phyloP scores from a whole-genome alignment of 2,797 vertebrate genomes.

The Manis crassicaudata region DNA sequence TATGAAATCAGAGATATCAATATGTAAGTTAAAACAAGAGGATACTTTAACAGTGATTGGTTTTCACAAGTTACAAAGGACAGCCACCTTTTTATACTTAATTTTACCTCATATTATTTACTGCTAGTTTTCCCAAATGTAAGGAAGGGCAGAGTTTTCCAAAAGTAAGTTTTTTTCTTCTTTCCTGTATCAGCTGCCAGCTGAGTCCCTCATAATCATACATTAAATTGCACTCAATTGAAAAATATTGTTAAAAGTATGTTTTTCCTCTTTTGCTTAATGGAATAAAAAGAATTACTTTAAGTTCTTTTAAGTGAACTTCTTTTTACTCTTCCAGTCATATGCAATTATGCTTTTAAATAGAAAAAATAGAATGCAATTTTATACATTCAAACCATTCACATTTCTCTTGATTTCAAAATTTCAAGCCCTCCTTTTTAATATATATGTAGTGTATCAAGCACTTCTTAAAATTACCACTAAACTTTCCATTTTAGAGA shows the following conservation, averaged over 20 bases:
- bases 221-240: slow-evolving; percentile 52
- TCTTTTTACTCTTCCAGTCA: slow-evolving; percentile 64
- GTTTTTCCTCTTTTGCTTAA: slow-evolving; percentile 63
- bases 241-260: slow-evolving; percentile 56
- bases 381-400: slow-evolving; percentile 39
- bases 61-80: neutral
- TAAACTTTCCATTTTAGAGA: slow-evolving; percentile 56
- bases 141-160: neutral
- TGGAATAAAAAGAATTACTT: slow-evolving; percentile 57
- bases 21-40: neutral
- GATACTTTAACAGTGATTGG: neutral
- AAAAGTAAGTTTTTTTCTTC: neutral
- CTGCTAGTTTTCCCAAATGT: neutral
- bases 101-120: neutral
- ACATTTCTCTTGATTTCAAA: slow-evolving; percentile 53
- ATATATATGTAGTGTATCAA: neutral
- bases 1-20: neutral
- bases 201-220: slow-evolving; percentile 17
- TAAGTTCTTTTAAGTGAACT: slow-evolving; percentile 55
- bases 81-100: neutral
- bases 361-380: slow-evolving; percentile 55
- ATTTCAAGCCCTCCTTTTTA: slow-evolving; percentile 45
- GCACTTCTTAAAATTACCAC: neutral
- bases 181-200: neutral
- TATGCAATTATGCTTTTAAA: slow-evolving; percentile 63